Base-by-base conservation (phyloP, 2,113 vertebrate species). In the Malurus elegans region DNA sequence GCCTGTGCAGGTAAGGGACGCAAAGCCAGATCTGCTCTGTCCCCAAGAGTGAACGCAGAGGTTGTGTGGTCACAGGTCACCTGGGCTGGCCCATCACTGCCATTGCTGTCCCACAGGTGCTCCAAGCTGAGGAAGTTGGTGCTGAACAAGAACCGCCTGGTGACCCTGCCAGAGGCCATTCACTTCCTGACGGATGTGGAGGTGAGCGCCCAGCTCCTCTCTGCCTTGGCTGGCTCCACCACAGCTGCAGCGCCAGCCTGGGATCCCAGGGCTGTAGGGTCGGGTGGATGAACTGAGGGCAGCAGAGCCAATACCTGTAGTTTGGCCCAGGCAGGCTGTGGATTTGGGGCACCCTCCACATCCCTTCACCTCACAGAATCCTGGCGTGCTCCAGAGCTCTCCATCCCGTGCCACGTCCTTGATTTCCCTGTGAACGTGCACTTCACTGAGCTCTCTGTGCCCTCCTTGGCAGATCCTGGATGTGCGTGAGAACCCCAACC, bases 111-210 rank as follows among this genome's bases (percentile, higher is more conserved):
- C 54, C 67, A 15, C 92, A 99, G 99, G 92, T 99, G 99, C 95
- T 98, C 98, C 42, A 99, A 99, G 92, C 96, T 99, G 92, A 99
- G 98, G 97, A 99, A 99, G 91, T 95, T 99, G 38, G 98, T 99
- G 91, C 97, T 99, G 87, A 99, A 99, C 97, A 99, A 99, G 97
- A 99, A 99, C 94, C 98, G 99, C 16, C 97, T 99, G 91, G 99
- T 99, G 67, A 99, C 99, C 0, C 97, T 99, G 86, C 99, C 99
- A 0, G 99, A 99, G 89, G 99, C 99, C 38, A 94, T 99, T 84
- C 99, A 99, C 97, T 99, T 99, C 97, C 93, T 99, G 90, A 98
- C 98, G 0, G 98, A 99, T 9, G 78, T 99, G 12, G 98, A 99
- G 98, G 99, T 99, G 96, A 38, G 85, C 61, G 13, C 21, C 28